Percentiles rank a stretch among this genome's conserved stretches.
Evolutionary conservation across 2,113 vertebrate genomes (phyloP).

Genomic region (Thalassoma bifasciatum): DNA sequence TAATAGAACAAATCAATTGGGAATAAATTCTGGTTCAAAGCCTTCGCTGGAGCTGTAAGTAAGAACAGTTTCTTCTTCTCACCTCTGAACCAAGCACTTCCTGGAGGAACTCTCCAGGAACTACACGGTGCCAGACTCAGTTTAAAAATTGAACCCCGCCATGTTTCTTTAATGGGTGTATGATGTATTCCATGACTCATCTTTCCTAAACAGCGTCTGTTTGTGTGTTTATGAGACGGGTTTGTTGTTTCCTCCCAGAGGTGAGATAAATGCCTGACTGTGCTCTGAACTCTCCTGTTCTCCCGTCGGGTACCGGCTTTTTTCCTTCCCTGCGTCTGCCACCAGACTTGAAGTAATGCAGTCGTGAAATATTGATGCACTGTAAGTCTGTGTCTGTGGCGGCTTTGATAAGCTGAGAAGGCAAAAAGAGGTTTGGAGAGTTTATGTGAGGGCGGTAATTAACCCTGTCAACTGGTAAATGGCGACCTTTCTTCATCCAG

Average conservation of each 20-base stretch:
- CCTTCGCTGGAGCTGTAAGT: too few relatives aligned
- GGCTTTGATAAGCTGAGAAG: conserved; percentile 27
- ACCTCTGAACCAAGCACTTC: too few relatives aligned
- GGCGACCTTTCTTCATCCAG: not conserved
- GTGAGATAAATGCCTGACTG: conserved; percentile 39
- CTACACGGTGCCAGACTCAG: too few relatives aligned
- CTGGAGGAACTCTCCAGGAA: too few relatives aligned
- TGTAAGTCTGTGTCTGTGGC: conserved; percentile 56
- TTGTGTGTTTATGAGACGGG: not conserved
- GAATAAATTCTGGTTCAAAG: too few relatives aligned
- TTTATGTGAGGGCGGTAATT: not conserved
- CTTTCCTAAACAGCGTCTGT: not conserved
- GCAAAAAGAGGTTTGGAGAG: conserved; percentile 8
- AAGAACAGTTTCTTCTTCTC: too few relatives aligned
- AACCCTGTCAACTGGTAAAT: not conserved
- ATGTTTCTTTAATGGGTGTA: not conserved
- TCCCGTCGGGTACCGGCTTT: conserved; percentile 24
- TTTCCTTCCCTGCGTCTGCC: conserved; percentile 34
- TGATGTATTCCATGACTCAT: not conserved
- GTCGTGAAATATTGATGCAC: conserved; percentile 73
- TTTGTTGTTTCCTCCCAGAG: conserved; percentile 8
- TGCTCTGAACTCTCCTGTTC: conserved; percentile 39
- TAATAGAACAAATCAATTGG: too few relatives aligned
- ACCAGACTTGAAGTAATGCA: conserved; percentile 75
- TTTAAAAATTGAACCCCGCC: not conserved